Base-by-base conservation (phyloP, 2,888 invertebrate genomes). In the Trachelus tabidus region DNA sequence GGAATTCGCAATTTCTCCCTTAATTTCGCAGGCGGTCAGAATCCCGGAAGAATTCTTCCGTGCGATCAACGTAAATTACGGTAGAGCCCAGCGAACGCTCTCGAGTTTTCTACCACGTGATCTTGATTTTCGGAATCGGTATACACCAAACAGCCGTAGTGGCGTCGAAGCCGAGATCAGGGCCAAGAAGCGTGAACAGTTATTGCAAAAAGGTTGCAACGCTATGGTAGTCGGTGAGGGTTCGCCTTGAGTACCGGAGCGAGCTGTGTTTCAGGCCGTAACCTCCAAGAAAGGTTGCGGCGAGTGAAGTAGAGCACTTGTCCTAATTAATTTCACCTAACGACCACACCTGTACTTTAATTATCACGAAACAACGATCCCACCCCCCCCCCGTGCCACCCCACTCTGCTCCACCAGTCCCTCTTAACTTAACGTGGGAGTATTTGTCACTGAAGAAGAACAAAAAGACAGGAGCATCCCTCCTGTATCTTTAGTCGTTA, bases 261-360 rank as follows among this genome's bases (percentile, higher is more conserved):
- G 56, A 56, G 56, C 56, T 56, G 40, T 40, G 56, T 56, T 56
- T 56, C 56, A 56, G 56, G 23, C 56, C 23, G 56, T 56, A 56
- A 56, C 56, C 56, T 56, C 56, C 23, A 56, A 56, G 56, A 56
- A 56, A 56, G 56, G 56, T 56, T 56, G 56, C 56, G 56, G 6
- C 56, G 56, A 56, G 56, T 9, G 56, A 56, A 56, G 56, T 23
- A 56, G 23, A 56, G 23, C 56, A 56, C 56, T 56, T 56, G 74
- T 75, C 75, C 84, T 81, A 88, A 87, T 87, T 87, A 87, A 88
- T 88, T 87, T 86, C 81, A 79, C 84, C 85, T 83, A 82, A 82
- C 83, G 80, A 82, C 81, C 83, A 80, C 81, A 81, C 80, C 81
- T 81, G 84, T 85, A 83, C 81, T 81, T 86, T 86, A 86, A 88